Evolutionary conservation across 1,140 invertebrate genomes (phyloP).

Genomic region (Drosophila parvula): DNA sequence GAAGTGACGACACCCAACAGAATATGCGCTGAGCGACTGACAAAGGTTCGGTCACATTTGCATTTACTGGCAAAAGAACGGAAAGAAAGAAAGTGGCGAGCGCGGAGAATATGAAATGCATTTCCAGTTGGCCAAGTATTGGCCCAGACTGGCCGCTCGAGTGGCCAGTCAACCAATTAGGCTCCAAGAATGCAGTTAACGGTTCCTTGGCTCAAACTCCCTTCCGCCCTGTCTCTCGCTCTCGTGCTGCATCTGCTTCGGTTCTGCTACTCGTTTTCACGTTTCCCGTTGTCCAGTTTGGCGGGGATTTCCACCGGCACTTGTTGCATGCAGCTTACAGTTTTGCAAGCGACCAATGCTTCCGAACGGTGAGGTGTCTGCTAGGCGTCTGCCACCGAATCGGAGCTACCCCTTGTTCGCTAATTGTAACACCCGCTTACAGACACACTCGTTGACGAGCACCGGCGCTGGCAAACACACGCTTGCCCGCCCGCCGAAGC

Average conservation of each 20-base stretch:
- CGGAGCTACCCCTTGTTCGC: slow-evolving; percentile 10
- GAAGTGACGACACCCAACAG: neutral
- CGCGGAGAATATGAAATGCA: slow-evolving; percentile 34
- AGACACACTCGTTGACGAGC: neutral
- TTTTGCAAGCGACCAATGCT: slow-evolving; percentile 33
- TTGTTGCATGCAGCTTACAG: slow-evolving; percentile 61
- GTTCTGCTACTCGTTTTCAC: slow-evolving; percentile 22
- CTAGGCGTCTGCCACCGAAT: slow-evolving; percentile 10
- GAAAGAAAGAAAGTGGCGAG: slow-evolving; percentile 56
- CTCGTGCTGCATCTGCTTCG: slow-evolving; percentile 23
- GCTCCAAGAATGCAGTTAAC: slow-evolving; percentile 66
- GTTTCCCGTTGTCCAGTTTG: slow-evolving; percentile 24
- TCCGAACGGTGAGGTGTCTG: slow-evolving; percentile 36
- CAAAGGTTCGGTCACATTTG: slow-evolving; percentile 43
- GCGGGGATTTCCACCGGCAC: slow-evolving; percentile 39
- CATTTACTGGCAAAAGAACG: slow-evolving; percentile 50
- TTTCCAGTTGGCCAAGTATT: slow-evolving; percentile 66
- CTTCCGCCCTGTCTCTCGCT: slow-evolving; percentile 16
- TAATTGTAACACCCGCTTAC: neutral
- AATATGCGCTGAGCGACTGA: neutral
- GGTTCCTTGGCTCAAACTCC: slow-evolving; percentile 53
- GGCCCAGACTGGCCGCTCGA: slow-evolving; percentile 27
- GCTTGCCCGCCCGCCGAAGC: slow-evolving; percentile 17
- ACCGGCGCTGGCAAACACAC: neutral
- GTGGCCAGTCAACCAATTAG: slow-evolving; percentile 60